Evolutionary conservation across 2,888 invertebrate species (phyloP).

Genomic region (Troglohyphantes excavatus): DNA sequence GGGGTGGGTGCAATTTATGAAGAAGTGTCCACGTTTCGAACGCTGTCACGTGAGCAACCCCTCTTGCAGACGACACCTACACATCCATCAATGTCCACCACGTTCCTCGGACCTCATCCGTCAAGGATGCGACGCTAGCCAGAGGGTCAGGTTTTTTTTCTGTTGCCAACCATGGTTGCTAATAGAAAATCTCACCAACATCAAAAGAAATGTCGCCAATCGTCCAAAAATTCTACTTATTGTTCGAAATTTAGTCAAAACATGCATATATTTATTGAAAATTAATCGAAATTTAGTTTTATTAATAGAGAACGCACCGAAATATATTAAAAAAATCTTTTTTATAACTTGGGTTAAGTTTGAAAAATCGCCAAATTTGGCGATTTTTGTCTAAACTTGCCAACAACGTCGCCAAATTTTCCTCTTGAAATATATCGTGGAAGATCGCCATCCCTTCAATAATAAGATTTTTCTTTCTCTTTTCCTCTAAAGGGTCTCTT

Average conservation of each 20-base stretch:
- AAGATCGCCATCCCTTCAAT: constrained; percentile 49
- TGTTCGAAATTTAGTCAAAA: too few relatives aligned
- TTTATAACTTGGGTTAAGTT: too few relatives aligned
- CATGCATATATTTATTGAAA: too few relatives aligned
- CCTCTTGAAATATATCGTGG: constrained; percentile 52
- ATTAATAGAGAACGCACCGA: too few relatives aligned
- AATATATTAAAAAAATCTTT: too few relatives aligned
- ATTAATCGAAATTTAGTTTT: too few relatives aligned
- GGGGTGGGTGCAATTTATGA: constrained; percentile 72
- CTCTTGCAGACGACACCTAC: constrained; percentile 67
- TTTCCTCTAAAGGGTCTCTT: constrained; percentile 26
- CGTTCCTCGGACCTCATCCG: constrained; percentile 70
- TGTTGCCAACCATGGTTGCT: constrained; percentile 40
- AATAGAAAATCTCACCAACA: too few relatives aligned
- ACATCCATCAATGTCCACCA: constrained; percentile 76
- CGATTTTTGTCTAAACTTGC: neutral
- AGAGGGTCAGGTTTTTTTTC: constrained; percentile 52
- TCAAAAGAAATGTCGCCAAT: too few relatives aligned
- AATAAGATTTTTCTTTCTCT: constrained; percentile 6
- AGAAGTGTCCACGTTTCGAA: constrained; percentile 73
- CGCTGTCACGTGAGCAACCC: constrained; percentile 76
- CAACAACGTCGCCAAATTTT: neutral
- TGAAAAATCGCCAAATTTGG: neutral
- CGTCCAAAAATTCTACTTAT: too few relatives aligned
- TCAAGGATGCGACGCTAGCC: constrained; percentile 52